phyloP scores from a whole-genome alignment of 2,113 vertebrate species.

The Pipa parva region DNA sequence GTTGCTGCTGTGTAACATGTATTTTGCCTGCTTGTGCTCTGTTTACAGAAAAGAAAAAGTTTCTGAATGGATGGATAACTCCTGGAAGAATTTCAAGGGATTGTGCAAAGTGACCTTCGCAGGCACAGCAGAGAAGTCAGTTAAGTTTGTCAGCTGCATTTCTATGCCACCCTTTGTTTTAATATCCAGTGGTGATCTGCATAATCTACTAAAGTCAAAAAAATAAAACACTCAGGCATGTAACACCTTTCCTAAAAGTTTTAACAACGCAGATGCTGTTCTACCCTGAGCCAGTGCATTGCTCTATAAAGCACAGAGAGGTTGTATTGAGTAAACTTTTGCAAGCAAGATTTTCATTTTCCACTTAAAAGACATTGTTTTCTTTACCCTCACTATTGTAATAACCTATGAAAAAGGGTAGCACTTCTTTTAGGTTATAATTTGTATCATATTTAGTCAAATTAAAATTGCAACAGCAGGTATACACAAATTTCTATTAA shows the following conservation, averaged over 20 bases:
- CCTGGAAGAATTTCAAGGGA: conserved; percentile 23
- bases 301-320: too few relatives aligned
- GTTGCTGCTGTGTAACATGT: neutral
- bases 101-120: conserved; percentile 25
- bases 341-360: too few relatives aligned
- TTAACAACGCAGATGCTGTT: neutral
- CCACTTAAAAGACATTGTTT: too few relatives aligned
- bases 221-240: conserved; percentile 21
- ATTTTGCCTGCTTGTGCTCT: neutral
- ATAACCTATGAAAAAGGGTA: too few relatives aligned
- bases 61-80: neutral
- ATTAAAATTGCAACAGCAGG: too few relatives aligned
- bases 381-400: too few relatives aligned
- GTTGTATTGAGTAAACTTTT: too few relatives aligned
- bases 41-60: neutral
- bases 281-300: too few relatives aligned
- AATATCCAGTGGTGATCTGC: conserved; percentile 4
- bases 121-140: conserved; percentile 6
- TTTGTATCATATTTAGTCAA: too few relatives aligned
- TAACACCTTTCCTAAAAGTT: conserved; percentile 29
- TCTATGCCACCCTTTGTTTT: conserved; percentile 24
- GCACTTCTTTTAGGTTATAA: too few relatives aligned
- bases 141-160: conserved; percentile 8
- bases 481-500: too few relatives aligned
- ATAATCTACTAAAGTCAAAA: conserved; percentile 8